phyloP scores from a whole-genome alignment of 2,888 invertebrate genomes.

The Lepidonotus clava region DNA sequence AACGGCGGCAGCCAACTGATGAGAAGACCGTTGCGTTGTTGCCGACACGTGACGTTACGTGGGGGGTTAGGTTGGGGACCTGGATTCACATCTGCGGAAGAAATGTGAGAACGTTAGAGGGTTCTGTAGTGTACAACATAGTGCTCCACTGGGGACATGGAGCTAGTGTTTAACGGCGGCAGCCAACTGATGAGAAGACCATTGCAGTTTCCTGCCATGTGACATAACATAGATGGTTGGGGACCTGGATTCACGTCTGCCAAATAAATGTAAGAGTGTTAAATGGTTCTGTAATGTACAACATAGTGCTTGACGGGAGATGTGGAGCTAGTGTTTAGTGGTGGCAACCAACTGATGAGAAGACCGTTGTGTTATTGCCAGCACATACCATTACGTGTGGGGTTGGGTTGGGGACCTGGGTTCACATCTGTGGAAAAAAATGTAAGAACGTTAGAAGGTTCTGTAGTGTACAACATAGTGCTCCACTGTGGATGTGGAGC shows the following conservation, averaged over 20 bases:
- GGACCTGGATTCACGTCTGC: too few relatives aligned
- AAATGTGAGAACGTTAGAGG: conserved; percentile 63
- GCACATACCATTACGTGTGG: conserved; percentile 93
- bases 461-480: conserved; percentile 74
- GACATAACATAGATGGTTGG: conserved; percentile 93
- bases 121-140: conserved; percentile 73
- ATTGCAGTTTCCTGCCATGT: conserved; percentile 93
- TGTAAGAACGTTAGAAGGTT: conserved; percentile 63
- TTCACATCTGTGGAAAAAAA: neutral
- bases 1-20: conserved; percentile 84
- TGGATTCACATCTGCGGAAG: neutral
- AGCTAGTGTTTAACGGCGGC: conserved; percentile 70
- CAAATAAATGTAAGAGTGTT: too few relatives aligned
- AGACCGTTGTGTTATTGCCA: conserved; percentile 94
- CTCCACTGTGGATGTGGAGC: conserved; percentile 70
- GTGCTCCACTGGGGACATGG: conserved; percentile 72
- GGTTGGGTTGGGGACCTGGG: conserved; percentile 89
- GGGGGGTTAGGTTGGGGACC: conserved; percentile 93
- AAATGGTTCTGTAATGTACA: conserved; percentile 69
- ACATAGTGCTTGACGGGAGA: conserved; percentile 73
- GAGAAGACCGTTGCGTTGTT: conserved; percentile 93
- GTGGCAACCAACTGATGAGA: conserved; percentile 85
- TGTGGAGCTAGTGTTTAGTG: conserved; percentile 67
- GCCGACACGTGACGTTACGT: conserved; percentile 92
- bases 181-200: conserved; percentile 89